Conservation (phyloP, 2,888 invertebrate genomes). For the Orchesellides sinensis region DNA sequence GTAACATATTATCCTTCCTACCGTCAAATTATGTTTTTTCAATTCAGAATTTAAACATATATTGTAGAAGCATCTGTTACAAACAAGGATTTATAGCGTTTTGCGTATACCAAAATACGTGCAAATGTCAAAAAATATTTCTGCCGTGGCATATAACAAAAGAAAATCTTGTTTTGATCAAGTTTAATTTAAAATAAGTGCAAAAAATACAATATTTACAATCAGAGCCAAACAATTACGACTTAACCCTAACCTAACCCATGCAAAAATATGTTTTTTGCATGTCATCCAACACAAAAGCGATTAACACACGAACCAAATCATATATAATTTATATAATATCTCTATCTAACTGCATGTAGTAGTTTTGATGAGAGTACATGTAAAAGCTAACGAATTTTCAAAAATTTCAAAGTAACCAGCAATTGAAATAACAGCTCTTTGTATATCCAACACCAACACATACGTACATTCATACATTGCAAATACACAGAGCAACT, state of each 20-base stretch:
- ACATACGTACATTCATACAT: background rate
- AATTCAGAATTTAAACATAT: background rate
- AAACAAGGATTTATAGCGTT: background rate
- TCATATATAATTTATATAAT: background rate
- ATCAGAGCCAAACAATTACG: background rate
- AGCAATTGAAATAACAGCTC: too few relatives aligned
- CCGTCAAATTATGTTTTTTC: background rate
- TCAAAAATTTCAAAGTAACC: too few relatives aligned
- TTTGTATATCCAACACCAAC: too few relatives aligned
- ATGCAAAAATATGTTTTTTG: background rate
- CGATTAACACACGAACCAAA: background rate
- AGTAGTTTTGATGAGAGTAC: background rate
- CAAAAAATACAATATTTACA: background rate
- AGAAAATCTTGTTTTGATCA: too few relatives aligned
- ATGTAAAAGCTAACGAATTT: conserved; percentile 22
- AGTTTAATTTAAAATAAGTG: background rate
- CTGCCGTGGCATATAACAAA: too few relatives aligned
- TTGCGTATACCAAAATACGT: background rate
- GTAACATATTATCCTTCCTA: background rate
- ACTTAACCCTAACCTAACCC: background rate
- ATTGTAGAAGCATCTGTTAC: background rate
- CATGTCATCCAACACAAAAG: too few relatives aligned
- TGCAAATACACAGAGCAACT: conserved; percentile 28
- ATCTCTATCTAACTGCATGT: background rate
- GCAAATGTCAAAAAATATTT: background rate